phyloP scores from a whole-genome alignment of 30 jellyfish, hydroid and myxozoan species.

The Chironex yamaguchii region DNA sequence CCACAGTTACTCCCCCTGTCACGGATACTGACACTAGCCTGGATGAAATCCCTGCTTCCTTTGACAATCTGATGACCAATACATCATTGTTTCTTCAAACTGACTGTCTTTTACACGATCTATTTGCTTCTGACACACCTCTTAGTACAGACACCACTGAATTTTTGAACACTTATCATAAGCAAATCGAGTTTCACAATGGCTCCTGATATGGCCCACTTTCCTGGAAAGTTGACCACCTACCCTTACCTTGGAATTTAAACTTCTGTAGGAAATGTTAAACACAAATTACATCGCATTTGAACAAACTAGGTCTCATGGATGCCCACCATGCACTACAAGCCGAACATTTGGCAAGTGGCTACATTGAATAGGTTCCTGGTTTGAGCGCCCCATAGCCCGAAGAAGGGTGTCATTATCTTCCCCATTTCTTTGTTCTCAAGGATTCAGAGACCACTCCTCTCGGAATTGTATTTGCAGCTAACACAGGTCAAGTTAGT shows the following conservation, averaged over 20 bases:
- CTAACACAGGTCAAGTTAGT: conserved; percentile 38
- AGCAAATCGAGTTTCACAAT: conserved; percentile 26
- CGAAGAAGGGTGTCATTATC: conserved; percentile 38
- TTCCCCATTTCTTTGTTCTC: conserved; percentile 49
- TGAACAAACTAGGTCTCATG: conserved; percentile 20
- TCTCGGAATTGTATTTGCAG: conserved; percentile 35
- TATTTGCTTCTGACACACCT: conserved; percentile 28
- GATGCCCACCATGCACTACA: neutral
- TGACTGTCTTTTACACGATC: conserved; percentile 20
- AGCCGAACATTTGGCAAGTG: conserved; percentile 42
- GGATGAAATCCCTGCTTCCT: too few relatives aligned
- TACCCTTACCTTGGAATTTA: conserved; percentile 48
- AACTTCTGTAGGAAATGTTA: conserved; percentile 32
- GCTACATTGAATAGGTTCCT: conserved; percentile 24
- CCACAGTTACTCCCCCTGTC: too few relatives aligned
- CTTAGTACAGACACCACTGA: too few relatives aligned
- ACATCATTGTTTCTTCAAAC: conserved; percentile 32
- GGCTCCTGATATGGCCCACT: conserved; percentile 23
- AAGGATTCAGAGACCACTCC: conserved; percentile 47
- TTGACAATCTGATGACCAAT: conserved; percentile 9
- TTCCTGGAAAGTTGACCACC: conserved; percentile 67
- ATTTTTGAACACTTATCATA: conserved; percentile 18
- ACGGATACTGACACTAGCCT: too few relatives aligned
- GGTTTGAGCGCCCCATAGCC: conserved; percentile 22
- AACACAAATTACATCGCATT: conserved; percentile 15